These are phyloP conservation scores for Ceratotherium simum DNA, from an alignment of 2,113 vertebrate species.

Conservation along the genomic window DNA sequence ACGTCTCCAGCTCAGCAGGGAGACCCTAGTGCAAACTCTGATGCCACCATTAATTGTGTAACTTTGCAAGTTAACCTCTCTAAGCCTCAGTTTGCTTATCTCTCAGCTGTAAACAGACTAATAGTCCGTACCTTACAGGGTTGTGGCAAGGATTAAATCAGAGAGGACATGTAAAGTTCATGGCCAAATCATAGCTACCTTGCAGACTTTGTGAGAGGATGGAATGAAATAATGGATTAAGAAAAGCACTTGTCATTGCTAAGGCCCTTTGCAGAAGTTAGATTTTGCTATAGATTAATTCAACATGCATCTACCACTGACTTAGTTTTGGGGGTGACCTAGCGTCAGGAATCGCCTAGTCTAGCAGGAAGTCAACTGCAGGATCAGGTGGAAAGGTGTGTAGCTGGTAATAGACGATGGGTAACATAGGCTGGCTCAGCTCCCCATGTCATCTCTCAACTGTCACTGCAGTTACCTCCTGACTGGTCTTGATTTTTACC, in stretches of 20 bases:
- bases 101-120: background rate
- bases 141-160: background rate
- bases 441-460: background rate
- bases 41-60: background rate
- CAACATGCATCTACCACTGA: background rate
- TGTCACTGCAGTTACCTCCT: background rate
- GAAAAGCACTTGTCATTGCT: background rate
- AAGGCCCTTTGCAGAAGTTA: background rate
- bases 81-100: background rate
- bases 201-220: background rate
- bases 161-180: background rate
- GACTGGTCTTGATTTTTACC: background rate
- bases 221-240: background rate
- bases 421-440: background rate
- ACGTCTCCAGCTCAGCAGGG: background rate
- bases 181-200: background rate
- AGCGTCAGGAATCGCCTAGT: background rate
- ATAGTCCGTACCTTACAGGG: background rate
- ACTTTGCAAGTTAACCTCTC: background rate
- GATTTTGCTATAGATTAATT: background rate
- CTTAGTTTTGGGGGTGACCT: background rate
- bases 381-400: background rate
- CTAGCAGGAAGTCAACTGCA: background rate
- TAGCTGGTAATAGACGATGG: background rate
- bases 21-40: background rate